phyloP scores from a whole-genome alignment of 2,888 invertebrate genomes.

The Thalpophila matura region DNA sequence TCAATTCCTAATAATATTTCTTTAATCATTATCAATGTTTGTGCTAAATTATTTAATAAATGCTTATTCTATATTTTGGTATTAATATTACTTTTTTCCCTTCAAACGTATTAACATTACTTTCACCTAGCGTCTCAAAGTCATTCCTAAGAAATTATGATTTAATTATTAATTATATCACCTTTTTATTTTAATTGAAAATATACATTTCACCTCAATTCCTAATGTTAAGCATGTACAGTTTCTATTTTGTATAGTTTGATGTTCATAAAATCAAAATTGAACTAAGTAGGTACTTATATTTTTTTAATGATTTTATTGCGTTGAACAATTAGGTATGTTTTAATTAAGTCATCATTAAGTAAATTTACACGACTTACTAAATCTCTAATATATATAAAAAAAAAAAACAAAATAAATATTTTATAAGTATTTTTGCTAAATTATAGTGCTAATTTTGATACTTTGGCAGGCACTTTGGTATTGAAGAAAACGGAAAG shows the following conservation, averaged over 20 bases:
- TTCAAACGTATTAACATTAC: constrained; percentile 19
- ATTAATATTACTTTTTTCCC: no score
- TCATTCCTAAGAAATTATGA: constrained; percentile 54
- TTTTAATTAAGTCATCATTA: background rate
- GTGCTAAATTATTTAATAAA: constrained; percentile 42
- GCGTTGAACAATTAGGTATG: background rate
- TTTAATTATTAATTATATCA: constrained; percentile 61
- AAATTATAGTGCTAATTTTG: constrained; percentile 47
- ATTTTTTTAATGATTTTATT: background rate
- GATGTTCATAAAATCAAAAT: background rate
- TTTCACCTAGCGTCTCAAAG: constrained; percentile 35
- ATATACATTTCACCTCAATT: constrained; percentile 54
- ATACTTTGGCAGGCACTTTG: constrained; percentile 83
- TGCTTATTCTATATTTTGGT: constrained; percentile 31
- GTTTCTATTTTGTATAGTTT: background rate
- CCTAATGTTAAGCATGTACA: constrained; percentile 27
- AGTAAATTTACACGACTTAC: background rate
- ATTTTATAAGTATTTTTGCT: background rate
- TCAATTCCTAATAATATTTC: constrained; percentile 9
- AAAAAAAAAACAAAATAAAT: background rate
- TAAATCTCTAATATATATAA: background rate
- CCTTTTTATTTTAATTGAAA: constrained; percentile 53
- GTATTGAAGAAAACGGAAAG: constrained; percentile 67
- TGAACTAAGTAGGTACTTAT: background rate
- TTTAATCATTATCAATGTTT: no score